These are phyloP conservation scores for Moxostoma hubbsi DNA, from an alignment of 2,797 vertebrate species.

Conservation along the genomic window DNA sequence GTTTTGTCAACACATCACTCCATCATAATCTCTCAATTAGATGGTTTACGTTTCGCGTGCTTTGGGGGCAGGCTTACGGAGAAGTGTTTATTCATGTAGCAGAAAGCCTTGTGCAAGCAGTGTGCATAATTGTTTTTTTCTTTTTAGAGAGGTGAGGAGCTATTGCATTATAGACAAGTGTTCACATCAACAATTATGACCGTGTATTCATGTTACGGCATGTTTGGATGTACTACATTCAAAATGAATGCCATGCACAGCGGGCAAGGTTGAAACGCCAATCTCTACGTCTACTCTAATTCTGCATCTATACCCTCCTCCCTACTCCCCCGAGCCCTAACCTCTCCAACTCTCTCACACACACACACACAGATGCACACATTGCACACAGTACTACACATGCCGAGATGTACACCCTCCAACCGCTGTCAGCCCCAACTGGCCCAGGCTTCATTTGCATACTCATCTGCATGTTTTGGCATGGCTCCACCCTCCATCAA, in stretches of 20 bases:
- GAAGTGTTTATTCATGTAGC: constrained; percentile 48
- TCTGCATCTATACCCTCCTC: constrained; percentile 4
- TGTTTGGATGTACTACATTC: constrained; percentile 76
- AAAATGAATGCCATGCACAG: constrained; percentile 72
- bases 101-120: constrained; percentile 28
- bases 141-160: not conserved
- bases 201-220: constrained; percentile 73
- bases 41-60: constrained; percentile 47
- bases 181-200: constrained; percentile 61
- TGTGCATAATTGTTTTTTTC: too few species aligned
- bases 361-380: constrained; percentile 41
- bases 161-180: constrained; percentile 68
- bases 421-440: constrained; percentile 60
- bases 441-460: constrained; percentile 59
- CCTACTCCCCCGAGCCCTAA: not conserved
- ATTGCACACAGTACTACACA: constrained; percentile 47
- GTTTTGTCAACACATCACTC: constrained; percentile 34
- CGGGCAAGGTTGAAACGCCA: constrained; percentile 21
- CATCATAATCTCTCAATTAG: constrained; percentile 43
- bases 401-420: constrained; percentile 33
- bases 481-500: constrained; percentile 55
- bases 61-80: constrained; percentile 26
- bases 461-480: constrained; percentile 60
- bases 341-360: constrained; percentile 21
- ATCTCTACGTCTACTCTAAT: constrained; percentile 32